Evolutionary conservation across 2,113 vertebrate genomes (phyloP).

Genomic region (Dinomys branickii): DNA sequence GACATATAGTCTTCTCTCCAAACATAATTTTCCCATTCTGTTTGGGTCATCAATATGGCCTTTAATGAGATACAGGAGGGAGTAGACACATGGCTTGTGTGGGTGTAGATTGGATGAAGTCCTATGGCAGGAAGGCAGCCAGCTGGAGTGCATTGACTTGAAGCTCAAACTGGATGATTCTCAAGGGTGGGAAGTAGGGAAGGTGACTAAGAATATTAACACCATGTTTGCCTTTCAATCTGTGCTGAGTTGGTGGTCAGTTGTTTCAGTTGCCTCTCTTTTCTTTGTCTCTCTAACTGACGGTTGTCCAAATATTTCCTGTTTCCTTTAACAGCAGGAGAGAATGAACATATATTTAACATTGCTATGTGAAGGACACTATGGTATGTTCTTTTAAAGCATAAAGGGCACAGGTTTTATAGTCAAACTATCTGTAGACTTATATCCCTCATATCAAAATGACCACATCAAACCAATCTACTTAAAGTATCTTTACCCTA

Average conservation of each 20-base stretch:
- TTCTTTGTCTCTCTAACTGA: conserved; percentile 4
- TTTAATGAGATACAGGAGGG: conserved; percentile 72
- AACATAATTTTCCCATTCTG: conserved; percentile 71
- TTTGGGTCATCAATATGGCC: conserved; percentile 63
- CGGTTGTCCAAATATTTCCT: conserved; percentile 29
- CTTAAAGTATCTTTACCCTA: not conserved
- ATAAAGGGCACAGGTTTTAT: not conserved
- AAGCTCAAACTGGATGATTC: conserved; percentile 65
- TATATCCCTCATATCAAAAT: not conserved
- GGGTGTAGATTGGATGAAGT: conserved; percentile 71
- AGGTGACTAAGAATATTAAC: conserved; percentile 52
- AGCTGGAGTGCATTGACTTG: conserved; percentile 51
- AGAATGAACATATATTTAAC: conserved; percentile 8
- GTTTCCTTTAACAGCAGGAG: conserved; percentile 40
- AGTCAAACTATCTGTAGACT: not conserved
- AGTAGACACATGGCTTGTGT: conserved; percentile 72
- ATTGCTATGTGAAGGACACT: conserved; percentile 8
- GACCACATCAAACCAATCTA: not conserved
- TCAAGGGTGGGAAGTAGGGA: conserved; percentile 11
- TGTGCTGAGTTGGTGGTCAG: conserved; percentile 38
- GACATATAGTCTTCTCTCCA: conserved; percentile 49
- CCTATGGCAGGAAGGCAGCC: conserved; percentile 55
- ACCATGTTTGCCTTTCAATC: not conserved
- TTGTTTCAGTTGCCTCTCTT: conserved; percentile 3
- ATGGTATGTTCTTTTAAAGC: conserved; percentile 1